Evolutionary conservation across 2,888 invertebrate species (phyloP), one percentile per base, ranked within the genome.

Genomic region (Dicyrtoma fusca): DNA sequence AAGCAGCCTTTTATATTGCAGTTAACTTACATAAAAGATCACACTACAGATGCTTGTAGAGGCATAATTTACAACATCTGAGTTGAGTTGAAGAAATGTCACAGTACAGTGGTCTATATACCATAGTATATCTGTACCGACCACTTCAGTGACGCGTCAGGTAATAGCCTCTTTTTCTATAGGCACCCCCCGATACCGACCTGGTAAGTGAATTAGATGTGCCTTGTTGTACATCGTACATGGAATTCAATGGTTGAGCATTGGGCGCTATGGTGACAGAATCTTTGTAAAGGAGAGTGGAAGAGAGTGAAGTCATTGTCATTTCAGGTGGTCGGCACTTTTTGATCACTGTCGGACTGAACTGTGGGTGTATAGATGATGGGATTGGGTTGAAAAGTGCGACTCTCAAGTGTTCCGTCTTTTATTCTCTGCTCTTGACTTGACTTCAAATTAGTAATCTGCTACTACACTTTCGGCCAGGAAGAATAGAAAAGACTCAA

Each of bases 401-500:
- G 23, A 34, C 61, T 34, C 34, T 61, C 25, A 61, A 61, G 61
- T 61, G 44, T 26, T 59, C 25, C 59, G 23, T 61, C 61, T 61
- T 42, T 61, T 61, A 61, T 61, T 45, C 21, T 42, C 47, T 47
- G 8, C 47, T 47, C 63, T 63, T 63, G 63, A 63, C 63, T 63
- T 47, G 13, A 63, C 45, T 42, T 45, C 63, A 45, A 63, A 63
- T 63, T 63, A 63, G 63, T 63, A 63, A 63, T 63, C 47, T 34
- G 34, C 34, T 34, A 34, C 34, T 34, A 34, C 34, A 34, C 61
- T 61, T 42, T 42, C 34, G 42, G 10, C 21, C 26, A 26, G 10
- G 21, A 25, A 57, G 57, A 57, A 57, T 57, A 57, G 21, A 13
- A 55, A 11, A 23, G 5, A 59, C 4, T 6, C 1, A 61, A 61